phyloP scores from a whole-genome alignment of 2,113 vertebrate species.

The Rhea americana region DNA sequence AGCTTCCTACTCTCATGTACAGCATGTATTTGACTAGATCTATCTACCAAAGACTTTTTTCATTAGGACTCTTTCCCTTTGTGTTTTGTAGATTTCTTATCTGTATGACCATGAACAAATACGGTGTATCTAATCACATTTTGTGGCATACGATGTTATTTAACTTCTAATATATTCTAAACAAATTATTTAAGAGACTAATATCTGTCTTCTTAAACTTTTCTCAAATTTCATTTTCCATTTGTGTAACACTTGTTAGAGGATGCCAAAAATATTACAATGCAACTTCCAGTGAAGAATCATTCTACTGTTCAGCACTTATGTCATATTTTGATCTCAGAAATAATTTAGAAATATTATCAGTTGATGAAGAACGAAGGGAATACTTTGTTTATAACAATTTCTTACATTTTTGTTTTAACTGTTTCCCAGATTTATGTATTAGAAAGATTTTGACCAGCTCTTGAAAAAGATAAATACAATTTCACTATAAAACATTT shows the following conservation, averaged over 20 bases:
- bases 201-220: conserved; percentile 30
- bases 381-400: not conserved
- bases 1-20: not conserved
- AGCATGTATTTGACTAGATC: conserved; percentile 44
- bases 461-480: not conserved
- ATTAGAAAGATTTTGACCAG: not conserved
- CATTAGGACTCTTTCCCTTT: conserved; percentile 20
- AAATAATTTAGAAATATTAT: not conserved
- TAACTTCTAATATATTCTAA: conserved; percentile 76
- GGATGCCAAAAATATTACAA: not conserved
- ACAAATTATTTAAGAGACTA: conserved; percentile 76
- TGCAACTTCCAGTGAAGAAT: not conserved
- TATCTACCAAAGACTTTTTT: conserved; percentile 77
- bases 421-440: not conserved
- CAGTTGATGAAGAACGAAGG: not conserved
- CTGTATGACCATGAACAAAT: conserved; percentile 35
- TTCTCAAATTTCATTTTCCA: not conserved
- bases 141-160: conserved; percentile 48
- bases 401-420: not conserved
- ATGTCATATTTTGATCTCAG: not conserved
- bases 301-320: not conserved
- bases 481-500: not conserved
- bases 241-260: not conserved
- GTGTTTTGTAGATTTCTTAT: conserved; percentile 39
- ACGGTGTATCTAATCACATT: conserved; percentile 8